Evolutionary conservation across 2,888 invertebrate species (phyloP).

Genomic region (Syritta pipiens): DNA sequence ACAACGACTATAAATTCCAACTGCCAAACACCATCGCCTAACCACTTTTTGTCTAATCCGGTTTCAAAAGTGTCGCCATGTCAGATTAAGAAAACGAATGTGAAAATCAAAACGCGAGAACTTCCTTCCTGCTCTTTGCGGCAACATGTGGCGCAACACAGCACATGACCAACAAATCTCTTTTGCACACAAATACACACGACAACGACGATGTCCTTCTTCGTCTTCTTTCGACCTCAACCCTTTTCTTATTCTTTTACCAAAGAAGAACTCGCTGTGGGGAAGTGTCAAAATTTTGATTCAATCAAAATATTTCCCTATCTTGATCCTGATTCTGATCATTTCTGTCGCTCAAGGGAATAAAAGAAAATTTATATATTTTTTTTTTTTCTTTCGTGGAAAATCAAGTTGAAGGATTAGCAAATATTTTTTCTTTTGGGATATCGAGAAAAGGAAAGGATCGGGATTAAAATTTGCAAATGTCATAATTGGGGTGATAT

Average conservation of each 20-base stretch:
- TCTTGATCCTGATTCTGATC: conserved; percentile 38
- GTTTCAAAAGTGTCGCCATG: conserved; percentile 70
- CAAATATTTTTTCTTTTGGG: conserved; percentile 60
- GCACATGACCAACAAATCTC: conserved; percentile 54
- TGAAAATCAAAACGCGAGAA: too few species aligned
- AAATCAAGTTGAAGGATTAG: conserved; percentile 69
- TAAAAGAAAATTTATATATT: conserved; percentile 14
- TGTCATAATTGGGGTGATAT: conserved; percentile 67
- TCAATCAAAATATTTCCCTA: conserved; percentile 61
- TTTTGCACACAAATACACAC: conserved; percentile 52
- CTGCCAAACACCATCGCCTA: conserved; percentile 30
- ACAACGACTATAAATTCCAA: conserved; percentile 27
- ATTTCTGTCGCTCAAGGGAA: conserved; percentile 30
- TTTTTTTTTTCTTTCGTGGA: conserved; percentile 20
- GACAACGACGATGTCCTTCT: too few species aligned
- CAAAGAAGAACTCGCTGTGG: background rate
- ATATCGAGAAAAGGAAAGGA: background rate
- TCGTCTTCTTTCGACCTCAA: background rate
- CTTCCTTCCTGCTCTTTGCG: conserved; percentile 2
- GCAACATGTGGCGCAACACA: conserved; percentile 13
- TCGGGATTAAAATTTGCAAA: conserved; percentile 67
- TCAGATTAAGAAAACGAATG: conserved; percentile 70
- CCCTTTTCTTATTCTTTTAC: background rate
- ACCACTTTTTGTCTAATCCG: conserved; percentile 70
- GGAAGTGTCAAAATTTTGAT: conserved; percentile 65